These are phyloP conservation scores for Marisa cornuarietis DNA, from an alignment of 1,140 invertebrate species.

Conservation along the genomic window DNA sequence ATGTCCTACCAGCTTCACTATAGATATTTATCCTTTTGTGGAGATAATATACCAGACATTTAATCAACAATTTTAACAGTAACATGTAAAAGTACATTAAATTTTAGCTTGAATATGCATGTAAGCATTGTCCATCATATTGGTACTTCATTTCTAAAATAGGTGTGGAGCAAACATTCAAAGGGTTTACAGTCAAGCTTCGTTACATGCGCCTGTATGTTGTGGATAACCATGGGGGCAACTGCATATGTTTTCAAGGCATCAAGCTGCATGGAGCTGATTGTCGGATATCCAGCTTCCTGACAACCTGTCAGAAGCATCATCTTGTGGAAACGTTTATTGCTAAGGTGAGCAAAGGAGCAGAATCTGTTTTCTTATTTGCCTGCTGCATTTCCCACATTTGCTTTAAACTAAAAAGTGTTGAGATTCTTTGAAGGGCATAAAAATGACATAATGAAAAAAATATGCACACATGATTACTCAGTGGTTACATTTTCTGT, in stretches of 20 bases:
- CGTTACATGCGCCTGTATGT: conserved; percentile 48
- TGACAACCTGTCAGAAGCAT: conserved; percentile 17
- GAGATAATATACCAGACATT: not conserved
- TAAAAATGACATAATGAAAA: too few relatives aligned
- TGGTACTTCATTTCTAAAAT: conserved; percentile 6
- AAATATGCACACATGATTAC: too few relatives aligned
- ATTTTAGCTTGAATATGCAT: not conserved
- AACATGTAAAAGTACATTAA: not conserved
- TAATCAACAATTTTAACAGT: not conserved
- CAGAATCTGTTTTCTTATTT: too few relatives aligned
- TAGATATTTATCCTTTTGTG: not conserved
- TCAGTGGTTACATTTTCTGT: too few relatives aligned
- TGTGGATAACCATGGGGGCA: conserved; percentile 48
- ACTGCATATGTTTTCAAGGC: conserved; percentile 53
- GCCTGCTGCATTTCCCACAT: too few relatives aligned
- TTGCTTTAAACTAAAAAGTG: not conserved
- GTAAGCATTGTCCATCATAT: not conserved
- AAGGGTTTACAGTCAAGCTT: conserved; percentile 40
- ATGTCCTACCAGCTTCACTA: not conserved
- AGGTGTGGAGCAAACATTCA: conserved; percentile 50
- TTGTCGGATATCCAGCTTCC: conserved; percentile 31
- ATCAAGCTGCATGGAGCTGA: conserved; percentile 52
- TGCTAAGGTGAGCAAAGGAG: not conserved
- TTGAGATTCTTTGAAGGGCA: not conserved
- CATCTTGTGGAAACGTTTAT: not conserved